phyloP scores from a whole-genome alignment of 2,113 vertebrate genomes.

The Gymnobelideus leadbeateri region DNA sequence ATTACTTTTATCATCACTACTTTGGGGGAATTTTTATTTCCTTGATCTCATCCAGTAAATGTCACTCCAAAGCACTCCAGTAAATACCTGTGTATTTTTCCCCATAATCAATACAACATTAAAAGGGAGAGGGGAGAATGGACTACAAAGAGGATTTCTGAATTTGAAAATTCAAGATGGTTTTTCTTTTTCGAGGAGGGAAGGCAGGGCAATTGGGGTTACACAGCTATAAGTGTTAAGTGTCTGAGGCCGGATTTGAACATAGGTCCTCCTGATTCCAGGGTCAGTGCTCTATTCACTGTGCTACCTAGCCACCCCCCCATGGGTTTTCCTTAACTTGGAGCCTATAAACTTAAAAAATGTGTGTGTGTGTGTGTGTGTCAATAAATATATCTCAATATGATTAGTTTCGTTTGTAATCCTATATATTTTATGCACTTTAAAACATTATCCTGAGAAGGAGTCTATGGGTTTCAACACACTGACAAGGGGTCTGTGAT shows the following conservation, averaged over 20 bases:
- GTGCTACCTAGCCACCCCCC: too few relatives aligned
- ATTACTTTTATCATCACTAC: neutral
- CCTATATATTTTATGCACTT: neutral
- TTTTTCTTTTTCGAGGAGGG: too few relatives aligned
- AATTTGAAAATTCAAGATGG: neutral
- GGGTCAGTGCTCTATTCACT: too few relatives aligned
- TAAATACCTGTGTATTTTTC: neutral
- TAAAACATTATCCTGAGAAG: neutral
- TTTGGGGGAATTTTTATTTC: neutral
- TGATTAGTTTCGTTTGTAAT: neutral
- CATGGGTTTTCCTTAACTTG: neutral
- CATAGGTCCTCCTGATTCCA: too few relatives aligned
- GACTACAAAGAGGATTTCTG: neutral
- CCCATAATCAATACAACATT: neutral
- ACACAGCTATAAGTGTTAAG: too few relatives aligned
- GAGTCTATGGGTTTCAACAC: neutral
- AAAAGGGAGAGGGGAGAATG: constrained; percentile 11
- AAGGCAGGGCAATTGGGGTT: too few relatives aligned
- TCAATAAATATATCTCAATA: neutral
- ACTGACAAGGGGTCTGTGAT: neutral
- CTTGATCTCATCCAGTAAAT: neutral
- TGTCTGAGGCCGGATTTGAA: too few relatives aligned
- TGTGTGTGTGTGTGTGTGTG: accelerated
- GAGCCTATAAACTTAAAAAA: neutral
- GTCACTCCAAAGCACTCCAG: constrained; percentile 40